Evolutionary conservation across 2,888 invertebrate genomes (phyloP).

Genomic region (Ormyrus labotus): DNA sequence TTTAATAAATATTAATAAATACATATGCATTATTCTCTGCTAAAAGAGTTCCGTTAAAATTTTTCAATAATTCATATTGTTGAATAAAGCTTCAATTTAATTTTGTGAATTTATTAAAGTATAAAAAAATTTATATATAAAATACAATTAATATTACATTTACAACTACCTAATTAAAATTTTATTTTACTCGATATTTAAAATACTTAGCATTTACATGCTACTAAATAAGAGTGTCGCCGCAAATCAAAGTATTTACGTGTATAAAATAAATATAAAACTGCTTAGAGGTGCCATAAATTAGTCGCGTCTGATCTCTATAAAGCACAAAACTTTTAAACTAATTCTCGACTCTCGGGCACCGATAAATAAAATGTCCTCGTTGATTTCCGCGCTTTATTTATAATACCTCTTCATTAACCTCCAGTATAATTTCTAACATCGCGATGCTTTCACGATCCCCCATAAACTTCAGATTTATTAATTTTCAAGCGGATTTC

Average conservation of each 20-base stretch:
- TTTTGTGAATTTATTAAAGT: too few relatives aligned
- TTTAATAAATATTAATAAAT: too few relatives aligned
- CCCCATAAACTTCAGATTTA: conserved; percentile 32
- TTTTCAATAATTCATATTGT: too few relatives aligned
- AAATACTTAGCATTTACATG: too few relatives aligned
- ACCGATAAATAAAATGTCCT: conserved; percentile 36
- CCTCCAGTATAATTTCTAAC: not conserved
- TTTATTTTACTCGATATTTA: too few relatives aligned
- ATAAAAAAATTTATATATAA: too few relatives aligned
- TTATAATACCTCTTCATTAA: conserved; percentile 31
- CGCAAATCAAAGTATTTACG: not conserved
- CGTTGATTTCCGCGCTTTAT: conserved; percentile 1
- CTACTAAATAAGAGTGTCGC: too few relatives aligned
- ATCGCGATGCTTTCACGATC: conserved; percentile 23
- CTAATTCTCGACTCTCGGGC: not conserved
- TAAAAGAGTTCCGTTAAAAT: too few relatives aligned
- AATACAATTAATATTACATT: too few relatives aligned
- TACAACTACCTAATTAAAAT: too few relatives aligned
- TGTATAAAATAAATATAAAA: not conserved
- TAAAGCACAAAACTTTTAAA: not conserved
- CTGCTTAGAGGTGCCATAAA: not conserved
- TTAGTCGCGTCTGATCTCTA: conserved; percentile 11
- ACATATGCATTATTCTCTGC: too few relatives aligned
- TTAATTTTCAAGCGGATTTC: conserved; percentile 41
- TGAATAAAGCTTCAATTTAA: too few relatives aligned